Conservation (phyloP, 2,888 invertebrate species). For the Idaea straminata region DNA sequence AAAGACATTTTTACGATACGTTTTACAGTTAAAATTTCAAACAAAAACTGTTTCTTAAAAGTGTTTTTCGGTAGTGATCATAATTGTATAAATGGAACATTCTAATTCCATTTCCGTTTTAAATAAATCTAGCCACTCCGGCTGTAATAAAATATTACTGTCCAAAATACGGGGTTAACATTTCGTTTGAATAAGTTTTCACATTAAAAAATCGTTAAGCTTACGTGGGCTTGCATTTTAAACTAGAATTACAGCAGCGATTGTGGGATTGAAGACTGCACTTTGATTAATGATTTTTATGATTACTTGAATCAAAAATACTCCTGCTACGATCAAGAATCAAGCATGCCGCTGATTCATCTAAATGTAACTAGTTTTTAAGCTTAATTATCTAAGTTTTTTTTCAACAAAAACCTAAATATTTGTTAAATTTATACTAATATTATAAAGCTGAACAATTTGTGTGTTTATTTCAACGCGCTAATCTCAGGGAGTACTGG, state of each 20-base stretch:
- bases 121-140: constrained; percentile 12
- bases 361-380: too few relatives aligned
- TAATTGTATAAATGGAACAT: not conserved
- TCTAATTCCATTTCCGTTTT: constrained; percentile 6
- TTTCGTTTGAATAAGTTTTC: constrained; percentile 23
- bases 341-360: too few relatives aligned
- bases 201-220: constrained; percentile 9
- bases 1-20: constrained; percentile 7
- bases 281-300: not conserved
- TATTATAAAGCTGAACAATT: too few relatives aligned
- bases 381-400: too few relatives aligned
- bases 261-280: not conserved
- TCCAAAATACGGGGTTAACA: constrained; percentile 13
- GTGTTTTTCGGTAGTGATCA: not conserved
- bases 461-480: too few relatives aligned
- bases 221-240: constrained; percentile 13
- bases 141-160: constrained; percentile 14
- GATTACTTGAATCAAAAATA: not conserved
- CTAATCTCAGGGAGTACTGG: too few relatives aligned
- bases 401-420: too few relatives aligned
- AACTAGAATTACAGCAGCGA: not conserved
- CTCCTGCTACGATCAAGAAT: not conserved
- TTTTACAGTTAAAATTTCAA: constrained; percentile 15
- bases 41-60: not conserved
- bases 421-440: too few relatives aligned